Base-by-base conservation (phyloP, 2,113 vertebrate genomes). In the Thryonomys swinderianus region DNA sequence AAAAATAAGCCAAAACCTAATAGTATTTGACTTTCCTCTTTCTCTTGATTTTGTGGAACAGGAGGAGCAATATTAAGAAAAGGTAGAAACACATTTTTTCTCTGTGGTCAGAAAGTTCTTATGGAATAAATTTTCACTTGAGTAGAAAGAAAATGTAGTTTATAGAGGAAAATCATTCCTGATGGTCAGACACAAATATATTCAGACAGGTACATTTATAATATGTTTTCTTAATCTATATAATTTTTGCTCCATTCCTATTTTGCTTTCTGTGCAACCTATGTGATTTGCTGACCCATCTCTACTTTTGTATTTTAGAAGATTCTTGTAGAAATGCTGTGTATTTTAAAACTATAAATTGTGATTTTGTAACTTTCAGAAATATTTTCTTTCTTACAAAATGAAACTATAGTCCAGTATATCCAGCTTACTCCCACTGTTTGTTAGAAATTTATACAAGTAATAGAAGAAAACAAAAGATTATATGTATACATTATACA, bases 251-350 rank as follows among this genome's bases (percentile, higher is more conserved):
- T 85, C 64, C 91, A 59, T 92, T 83, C 0, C 21, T 74, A 34
- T 71, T 92, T 95, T 90, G 90, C 93, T 92, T 96, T 83, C 67
- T 83, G 30, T 95, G 42, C 6, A 78, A 27, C 18, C 53, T 84
- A 42, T 79, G 40, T 96, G 78, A 88, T 90, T 93, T 82, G 74
- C 88, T 79, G 30, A 66, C 4, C 17, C 51, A 81, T 79, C 42
- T 90, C 42, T 88, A 87, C 21, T 85, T 92, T 85, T 57, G 16
- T 42, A 66, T 12, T 84, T 91, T 30, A 20, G 64, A 96, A 51
- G 42, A 66, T 91, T 92, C 42, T 66, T 93, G 14, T 91, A 92
- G 64, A 95, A 90, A 67, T 45, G 12, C 32, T 40, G 10, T 85
- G 91, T 94, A 37, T 21, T 85, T 96, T 92, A 91, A 80, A 80